Evolutionary conservation across 2,113 vertebrate genomes (phyloP).

Genomic region (Bubalus kerabau): DNA sequence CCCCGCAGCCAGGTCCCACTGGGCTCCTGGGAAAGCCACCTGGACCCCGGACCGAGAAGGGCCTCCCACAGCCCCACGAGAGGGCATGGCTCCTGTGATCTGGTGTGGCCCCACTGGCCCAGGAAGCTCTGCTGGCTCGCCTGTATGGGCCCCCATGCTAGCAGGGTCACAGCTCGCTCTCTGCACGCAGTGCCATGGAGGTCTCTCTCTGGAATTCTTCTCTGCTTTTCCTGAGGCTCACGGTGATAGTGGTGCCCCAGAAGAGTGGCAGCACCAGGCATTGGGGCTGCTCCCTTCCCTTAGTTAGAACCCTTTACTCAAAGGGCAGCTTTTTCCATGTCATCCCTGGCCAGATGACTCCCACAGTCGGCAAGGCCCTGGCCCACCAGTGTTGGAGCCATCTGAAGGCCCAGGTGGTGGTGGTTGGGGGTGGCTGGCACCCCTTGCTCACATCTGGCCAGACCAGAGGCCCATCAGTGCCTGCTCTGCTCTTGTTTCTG

Average conservation of each 20-base stretch:
- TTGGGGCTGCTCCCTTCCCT: background rate
- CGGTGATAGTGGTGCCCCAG: background rate
- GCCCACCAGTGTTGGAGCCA: background rate
- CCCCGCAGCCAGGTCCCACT: background rate
- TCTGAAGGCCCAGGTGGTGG: background rate
- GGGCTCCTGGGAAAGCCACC: background rate
- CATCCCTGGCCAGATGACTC: background rate
- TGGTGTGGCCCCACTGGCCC: background rate
- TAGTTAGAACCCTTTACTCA: background rate
- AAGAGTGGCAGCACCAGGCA: no score
- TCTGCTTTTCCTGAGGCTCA: background rate
- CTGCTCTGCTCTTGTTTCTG: background rate
- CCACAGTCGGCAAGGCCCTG: background rate
- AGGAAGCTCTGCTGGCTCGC: background rate
- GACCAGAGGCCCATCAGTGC: background rate
- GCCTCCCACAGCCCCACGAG: background rate
- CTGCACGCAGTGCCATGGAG: background rate
- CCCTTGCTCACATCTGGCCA: background rate
- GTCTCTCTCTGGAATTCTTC: background rate
- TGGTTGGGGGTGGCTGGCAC: background rate
- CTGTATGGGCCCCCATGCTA: no score
- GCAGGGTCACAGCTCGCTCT: background rate
- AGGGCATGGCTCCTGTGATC: background rate
- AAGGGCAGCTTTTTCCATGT: background rate
- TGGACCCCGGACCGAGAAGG: background rate